phyloP scores from a whole-genome alignment of 2,113 vertebrate species.

The Odontophorus gujanensis region DNA sequence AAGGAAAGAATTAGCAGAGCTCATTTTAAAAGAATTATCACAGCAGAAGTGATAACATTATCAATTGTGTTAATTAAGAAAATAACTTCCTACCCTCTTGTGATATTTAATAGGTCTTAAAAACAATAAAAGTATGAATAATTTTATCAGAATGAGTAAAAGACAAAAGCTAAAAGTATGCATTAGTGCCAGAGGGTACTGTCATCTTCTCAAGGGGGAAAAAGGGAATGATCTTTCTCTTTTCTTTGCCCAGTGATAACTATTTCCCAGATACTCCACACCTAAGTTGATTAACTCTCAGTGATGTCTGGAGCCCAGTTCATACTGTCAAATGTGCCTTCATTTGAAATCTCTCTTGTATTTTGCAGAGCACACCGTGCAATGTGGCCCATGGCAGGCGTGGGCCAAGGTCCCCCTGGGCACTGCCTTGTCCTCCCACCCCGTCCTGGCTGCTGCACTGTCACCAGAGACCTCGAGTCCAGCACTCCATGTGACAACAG shows the following conservation, averaged over 20 bases:
- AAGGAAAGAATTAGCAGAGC: neutral
- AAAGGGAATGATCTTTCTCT: neutral
- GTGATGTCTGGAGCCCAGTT: neutral
- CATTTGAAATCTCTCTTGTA: neutral
- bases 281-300: neutral
- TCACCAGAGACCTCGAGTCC: neutral
- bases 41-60: neutral
- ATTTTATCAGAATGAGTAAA: neutral
- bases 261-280: neutral
- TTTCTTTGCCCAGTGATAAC: neutral
- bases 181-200: neutral
- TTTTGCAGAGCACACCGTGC: neutral
- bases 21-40: neutral
- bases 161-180: neutral
- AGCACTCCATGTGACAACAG: accelerated
- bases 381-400: neutral
- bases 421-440: accelerated
- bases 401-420: neutral
- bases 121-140: neutral
- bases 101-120: neutral
- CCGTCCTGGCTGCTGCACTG: accelerated
- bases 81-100: neutral
- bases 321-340: neutral
- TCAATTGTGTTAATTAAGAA: neutral
- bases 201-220: neutral